Percentiles rank a stretch among this genome's conserved stretches.
Evolutionary conservation across 2,888 invertebrate genomes (phyloP).

Genomic region (Oxyteleia sp.): DNA sequence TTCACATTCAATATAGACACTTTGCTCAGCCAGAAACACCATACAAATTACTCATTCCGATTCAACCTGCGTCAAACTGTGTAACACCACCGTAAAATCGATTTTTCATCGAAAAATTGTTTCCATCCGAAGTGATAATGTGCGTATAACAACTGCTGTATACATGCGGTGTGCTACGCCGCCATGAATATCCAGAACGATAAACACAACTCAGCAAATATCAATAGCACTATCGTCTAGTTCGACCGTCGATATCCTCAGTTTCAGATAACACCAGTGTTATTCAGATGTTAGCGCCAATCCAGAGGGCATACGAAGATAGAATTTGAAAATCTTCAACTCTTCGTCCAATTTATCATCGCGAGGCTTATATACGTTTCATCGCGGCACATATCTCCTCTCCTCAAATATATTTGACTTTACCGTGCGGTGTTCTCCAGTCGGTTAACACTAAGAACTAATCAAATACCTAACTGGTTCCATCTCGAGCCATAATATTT

Average conservation of each 20-base stretch:
- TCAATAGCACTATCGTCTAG: neutral
- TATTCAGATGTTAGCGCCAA: neutral
- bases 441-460: neutral
- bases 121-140: neutral
- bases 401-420: too few relatives aligned
- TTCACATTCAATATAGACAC: neutral
- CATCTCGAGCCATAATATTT: slow-evolving; percentile 11
- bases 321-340: too few relatives aligned
- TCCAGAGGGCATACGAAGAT: too few relatives aligned
- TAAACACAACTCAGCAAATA: slow-evolving; percentile 21
- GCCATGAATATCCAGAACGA: slow-evolving; percentile 42
- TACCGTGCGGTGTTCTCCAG: too few relatives aligned
- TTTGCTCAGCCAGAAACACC: slow-evolving; percentile 9
- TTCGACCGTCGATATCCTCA: neutral
- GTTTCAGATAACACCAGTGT: neutral
- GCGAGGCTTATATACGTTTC: too few relatives aligned
- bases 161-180: slow-evolving; percentile 18
- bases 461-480: neutral
- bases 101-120: neutral
- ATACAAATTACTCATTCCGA: neutral
- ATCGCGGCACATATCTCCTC: too few relatives aligned
- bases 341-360: too few relatives aligned
- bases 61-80: neutral
- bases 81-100: neutral
- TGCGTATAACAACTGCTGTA: neutral